Base-by-base conservation (phyloP, 2,888 invertebrate species). In the Dicranocentrus wangi region DNA sequence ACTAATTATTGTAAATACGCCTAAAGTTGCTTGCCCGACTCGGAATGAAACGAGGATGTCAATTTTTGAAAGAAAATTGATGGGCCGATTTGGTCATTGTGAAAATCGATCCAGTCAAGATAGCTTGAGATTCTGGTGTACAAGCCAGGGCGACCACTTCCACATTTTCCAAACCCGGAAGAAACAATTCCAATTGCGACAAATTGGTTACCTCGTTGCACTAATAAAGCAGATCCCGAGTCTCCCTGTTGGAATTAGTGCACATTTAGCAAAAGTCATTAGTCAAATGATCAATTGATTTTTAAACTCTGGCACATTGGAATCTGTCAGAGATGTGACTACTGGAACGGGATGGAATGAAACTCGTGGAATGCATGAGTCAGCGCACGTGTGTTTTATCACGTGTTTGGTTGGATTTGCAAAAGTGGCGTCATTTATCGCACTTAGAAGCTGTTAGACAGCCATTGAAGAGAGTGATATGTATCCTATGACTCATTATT, bases 171-270 rank as follows among this genome's bases (percentile, higher is more conserved):
- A 25, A 58, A 51, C 1, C 79, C 78, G 0, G 70, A 58, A 1
- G 82, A 82, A 21, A 96, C 96, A 65, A 96, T 92, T 70, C 96
- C 96, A 19, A 94, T 93, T 89, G 95, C 95, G 0, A 92, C 93
- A 93, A 95, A 95, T 81, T 92, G 92, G 3, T 92, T 92, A 39
- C 92, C 92, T 75, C 93, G 92, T 87, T 92, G 93, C 13, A 95
- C 92, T 93, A 95, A 94, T 87, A 96, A 89, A 0, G 96, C 96
- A 5, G 95, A 95, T 60, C 96, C 96, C 86, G 95, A 95, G 88
- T 96, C 95, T 60, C 95, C 95, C 95, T 95, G 42, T 51, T n/a
- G 25, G 25, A 25, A 27, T 27, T 7, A 3, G 8, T 61, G 42
- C 42, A 43, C 47, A 19, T 17, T 68, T 8, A 5, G 27, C 28